Percentiles rank a stretch among this genome's conserved stretches.
Conservation (phyloP, 2,888 invertebrate genomes). For the Nudaria mundana region DNA sequence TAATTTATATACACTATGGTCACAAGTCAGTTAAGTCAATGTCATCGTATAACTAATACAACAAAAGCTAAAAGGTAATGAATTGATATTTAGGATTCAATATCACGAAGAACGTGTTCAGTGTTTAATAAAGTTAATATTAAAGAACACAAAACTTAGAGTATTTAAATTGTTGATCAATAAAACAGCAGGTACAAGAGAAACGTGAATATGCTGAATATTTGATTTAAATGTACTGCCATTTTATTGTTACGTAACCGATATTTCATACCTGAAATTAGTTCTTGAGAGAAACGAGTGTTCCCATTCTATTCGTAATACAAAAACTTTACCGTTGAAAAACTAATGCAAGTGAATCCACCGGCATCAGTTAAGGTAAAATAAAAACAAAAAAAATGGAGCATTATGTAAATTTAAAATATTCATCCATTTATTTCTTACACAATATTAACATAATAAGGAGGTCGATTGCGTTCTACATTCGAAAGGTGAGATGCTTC, state of each 20-base stretch:
- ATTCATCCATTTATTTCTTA: slow-evolving; percentile 12
- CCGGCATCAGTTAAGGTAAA: no score
- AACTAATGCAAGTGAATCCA: no score
- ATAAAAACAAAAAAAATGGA: neutral
- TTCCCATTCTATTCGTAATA: no score
- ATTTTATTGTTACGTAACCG: no score
- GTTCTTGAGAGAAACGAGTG: no score
- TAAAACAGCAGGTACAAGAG: no score
- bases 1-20: neutral
- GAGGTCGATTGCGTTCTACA: slow-evolving; percentile 5
- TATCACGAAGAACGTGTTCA: neutral
- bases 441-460: slow-evolving; percentile 13
- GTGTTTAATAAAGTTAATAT: neutral
- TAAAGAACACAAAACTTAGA: neutral
- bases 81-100: neutral
- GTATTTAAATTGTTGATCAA: no score
- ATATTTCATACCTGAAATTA: no score
- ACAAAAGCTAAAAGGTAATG: neutral
- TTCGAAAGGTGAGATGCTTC: neutral
- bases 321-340: no score
- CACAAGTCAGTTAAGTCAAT: neutral
- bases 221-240: no score
- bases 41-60: neutral
- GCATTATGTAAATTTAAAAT: neutral
- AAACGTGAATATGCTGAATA: no score